phyloP scores from a whole-genome alignment of 2,113 vertebrate species.

The Hemiscyllium ocellatum region DNA sequence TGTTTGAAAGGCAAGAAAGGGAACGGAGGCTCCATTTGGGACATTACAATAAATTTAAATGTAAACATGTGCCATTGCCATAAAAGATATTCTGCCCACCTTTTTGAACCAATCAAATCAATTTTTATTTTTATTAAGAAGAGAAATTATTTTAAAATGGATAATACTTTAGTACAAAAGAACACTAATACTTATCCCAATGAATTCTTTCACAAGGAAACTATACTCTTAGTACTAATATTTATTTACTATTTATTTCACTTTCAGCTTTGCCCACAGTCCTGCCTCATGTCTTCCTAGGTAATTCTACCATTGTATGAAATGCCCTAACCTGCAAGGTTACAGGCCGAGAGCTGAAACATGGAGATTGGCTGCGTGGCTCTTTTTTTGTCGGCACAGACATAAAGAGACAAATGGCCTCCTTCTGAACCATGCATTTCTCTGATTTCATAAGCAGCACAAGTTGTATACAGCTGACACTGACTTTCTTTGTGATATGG shows the following conservation, averaged over 20 bases:
- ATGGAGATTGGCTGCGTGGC: too few relatives aligned
- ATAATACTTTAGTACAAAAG: neutral
- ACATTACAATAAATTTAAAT: neutral
- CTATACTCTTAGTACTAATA: neutral
- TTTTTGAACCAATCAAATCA: too few relatives aligned
- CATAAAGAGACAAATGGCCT: too few relatives aligned
- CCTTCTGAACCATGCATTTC: too few relatives aligned
- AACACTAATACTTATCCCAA: neutral
- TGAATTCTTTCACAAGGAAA: neutral
- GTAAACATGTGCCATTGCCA: neutral
- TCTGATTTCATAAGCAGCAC: neutral
- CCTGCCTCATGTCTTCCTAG: neutral
- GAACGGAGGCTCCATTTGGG: neutral
- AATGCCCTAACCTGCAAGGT: too few relatives aligned
- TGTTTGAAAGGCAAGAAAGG: neutral
- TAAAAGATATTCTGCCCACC: neutral
- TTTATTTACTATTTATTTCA: neutral
- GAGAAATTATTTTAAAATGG: neutral
- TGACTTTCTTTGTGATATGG: too few relatives aligned
- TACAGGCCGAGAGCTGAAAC: too few relatives aligned
- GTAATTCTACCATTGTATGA: too few relatives aligned
- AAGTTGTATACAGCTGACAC: neutral
- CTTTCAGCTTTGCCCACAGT: neutral
- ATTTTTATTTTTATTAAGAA: neutral
- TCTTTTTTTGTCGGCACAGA: too few relatives aligned